Conservation (phyloP, 2,888 invertebrate species). For the Epinotia demarniana region DNA sequence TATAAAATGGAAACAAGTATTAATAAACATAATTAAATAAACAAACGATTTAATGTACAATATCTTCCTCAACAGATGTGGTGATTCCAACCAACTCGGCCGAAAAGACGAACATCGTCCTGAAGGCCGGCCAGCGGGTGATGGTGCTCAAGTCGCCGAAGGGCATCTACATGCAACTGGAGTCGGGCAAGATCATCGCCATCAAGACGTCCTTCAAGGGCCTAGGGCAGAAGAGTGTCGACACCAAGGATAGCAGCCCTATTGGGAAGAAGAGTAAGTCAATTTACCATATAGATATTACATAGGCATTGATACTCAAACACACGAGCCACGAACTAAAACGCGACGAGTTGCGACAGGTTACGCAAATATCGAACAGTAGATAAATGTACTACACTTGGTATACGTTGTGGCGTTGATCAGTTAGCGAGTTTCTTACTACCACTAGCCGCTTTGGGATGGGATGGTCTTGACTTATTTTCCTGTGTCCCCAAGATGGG, state of each 20-base stretch:
- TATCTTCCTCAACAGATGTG: slow-evolving; percentile 85
- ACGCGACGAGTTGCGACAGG: no score
- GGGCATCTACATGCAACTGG: slow-evolving; percentile 97
- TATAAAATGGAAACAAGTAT: no score
- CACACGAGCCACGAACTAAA: no score
- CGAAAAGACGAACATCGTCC: slow-evolving; percentile 94
- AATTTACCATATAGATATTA: neutral
- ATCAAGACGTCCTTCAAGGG: slow-evolving; percentile 91
- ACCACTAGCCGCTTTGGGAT: no score
- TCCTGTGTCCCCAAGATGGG: no score
- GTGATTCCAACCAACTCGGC: slow-evolving; percentile 96
- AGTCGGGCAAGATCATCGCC: slow-evolving; percentile 97
- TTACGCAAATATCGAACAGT: no score
- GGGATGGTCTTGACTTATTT: no score
- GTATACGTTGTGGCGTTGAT: no score
- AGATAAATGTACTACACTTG: no score
- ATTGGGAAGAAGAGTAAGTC: slow-evolving; percentile 76
- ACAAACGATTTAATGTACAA: neutral
- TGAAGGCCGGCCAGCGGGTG: slow-evolving; percentile 97
- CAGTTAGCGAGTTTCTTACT: no score
- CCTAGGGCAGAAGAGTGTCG: slow-evolving; percentile 80
- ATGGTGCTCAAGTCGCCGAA: slow-evolving; percentile 97
- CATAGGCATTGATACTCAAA: no score
- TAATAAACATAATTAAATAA: no score
- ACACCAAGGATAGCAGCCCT: slow-evolving; percentile 68